Evolutionary conservation across 1,140 invertebrate species (phyloP), one percentile per base, ranked within the genome.

Genomic region (Bactericera cockerelli): DNA sequence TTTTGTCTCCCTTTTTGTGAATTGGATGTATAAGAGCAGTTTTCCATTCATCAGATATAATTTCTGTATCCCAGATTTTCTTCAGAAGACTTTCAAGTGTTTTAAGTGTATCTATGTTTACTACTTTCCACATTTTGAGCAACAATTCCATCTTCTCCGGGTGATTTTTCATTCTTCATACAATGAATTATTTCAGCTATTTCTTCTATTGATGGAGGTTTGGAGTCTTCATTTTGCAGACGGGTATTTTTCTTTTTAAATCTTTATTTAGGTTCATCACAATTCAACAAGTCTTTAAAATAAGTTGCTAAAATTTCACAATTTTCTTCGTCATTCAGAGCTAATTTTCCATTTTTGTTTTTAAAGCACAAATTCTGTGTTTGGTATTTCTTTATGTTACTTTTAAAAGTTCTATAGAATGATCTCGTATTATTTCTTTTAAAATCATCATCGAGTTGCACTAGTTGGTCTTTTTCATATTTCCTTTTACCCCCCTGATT

Each of bases 51-150:
- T 57, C 42, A 22, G 65, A 64, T 16, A 64, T 58, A n/a, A 62
- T 57, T 60, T 66, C 61, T 49, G 53, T 55, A 42, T 58, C 56
- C 62, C 61, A 63, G 24, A 38, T 22, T 24, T 38, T 16, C 10
- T 19, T 58, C 28, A 58, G 16, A 13, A 38, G 26, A 8, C 39
- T 38, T 19, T 58, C 28, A 33, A 58, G 31, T 58, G 36, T 11
- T 25, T 58, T 16, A 21, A 39, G 31, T 16, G 22, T 58, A 11
- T 58, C 25, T 54, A n/a, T 22, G n/a, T 39, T 39, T 26, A 55
- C 58, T 10, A n/a, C 16, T 61, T 66, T 65, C 59, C 62, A 64
- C 10, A 65, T 19, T 56, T 67, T 64, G 39, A n/a, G 62, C 60
- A 1, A 60, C 49, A 28, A 67, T 66, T 28, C 59, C 62, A 59